Evolutionary conservation across 2,113 vertebrate genomes (phyloP).

Genomic region (Rhabdomys dilectus): DNA sequence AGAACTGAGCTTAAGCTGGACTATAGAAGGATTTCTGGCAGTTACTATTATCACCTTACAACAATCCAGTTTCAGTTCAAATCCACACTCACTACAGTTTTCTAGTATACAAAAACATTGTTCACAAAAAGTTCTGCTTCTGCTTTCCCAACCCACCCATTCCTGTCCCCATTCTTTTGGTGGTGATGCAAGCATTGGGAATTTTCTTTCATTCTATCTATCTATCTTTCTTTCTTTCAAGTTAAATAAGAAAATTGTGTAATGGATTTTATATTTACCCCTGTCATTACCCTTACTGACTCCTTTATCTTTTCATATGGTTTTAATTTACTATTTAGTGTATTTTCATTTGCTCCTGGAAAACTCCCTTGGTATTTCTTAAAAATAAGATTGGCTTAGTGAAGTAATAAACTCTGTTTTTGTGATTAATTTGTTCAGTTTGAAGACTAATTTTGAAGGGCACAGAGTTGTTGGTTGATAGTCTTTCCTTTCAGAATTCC

Average conservation of each 20-base stretch:
- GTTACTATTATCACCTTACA: slow-evolving; percentile 21
- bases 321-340: not conserved
- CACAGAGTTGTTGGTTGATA: not conserved
- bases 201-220: not conserved
- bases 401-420: slow-evolving; percentile 26
- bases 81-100: not conserved
- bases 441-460: slow-evolving; percentile 81
- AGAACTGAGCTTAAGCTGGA: not conserved
- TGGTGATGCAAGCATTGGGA: not conserved
- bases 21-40: not conserved
- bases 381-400: not conserved
- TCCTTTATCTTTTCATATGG: not conserved
- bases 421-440: slow-evolving; percentile 54
- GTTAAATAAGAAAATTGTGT: not conserved
- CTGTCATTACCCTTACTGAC: not conserved
- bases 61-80: not conserved
- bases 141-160: not conserved
- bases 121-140: not conserved
- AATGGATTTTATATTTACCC: slow-evolving; percentile 25
- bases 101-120: not conserved
- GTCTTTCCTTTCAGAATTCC: not conserved
- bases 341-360: slow-evolving; percentile 18
- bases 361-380: slow-evolving; percentile 21
- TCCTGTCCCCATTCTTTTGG: fast-evolving
- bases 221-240: not conserved